phyloP scores from a whole-genome alignment of 35 echinoderm and acorn worm species.

The Amphiura filiformis region DNA sequence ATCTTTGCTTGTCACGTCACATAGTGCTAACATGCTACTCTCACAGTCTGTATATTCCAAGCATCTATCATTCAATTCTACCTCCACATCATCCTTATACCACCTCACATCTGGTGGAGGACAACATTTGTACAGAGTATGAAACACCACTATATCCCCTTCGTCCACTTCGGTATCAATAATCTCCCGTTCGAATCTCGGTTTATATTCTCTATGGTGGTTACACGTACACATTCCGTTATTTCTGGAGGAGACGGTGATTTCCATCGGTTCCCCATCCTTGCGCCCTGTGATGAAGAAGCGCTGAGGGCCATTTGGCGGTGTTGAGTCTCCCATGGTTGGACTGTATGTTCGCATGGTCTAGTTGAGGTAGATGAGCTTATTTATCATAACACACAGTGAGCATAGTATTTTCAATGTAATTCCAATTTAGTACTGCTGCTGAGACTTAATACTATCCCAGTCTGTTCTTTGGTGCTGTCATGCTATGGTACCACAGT shows the following conservation, averaged over 20 bases:
- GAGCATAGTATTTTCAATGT: too few species aligned
- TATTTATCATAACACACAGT: too few species aligned
- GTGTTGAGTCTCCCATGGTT: not conserved
- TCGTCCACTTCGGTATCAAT: constrained; percentile 80
- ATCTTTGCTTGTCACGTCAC: constrained; percentile 73
- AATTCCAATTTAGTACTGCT: too few species aligned
- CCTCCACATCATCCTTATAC: constrained; percentile 64
- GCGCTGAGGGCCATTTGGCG: not conserved
- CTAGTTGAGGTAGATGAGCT: too few species aligned
- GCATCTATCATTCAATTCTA: constrained; percentile 52
- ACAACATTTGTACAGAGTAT: constrained; percentile 71
- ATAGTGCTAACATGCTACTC: constrained; percentile 68
- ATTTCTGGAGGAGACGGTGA: constrained; percentile 58
- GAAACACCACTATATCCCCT: constrained; percentile 83
- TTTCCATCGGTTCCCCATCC: constrained; percentile 58
- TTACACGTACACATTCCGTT: constrained; percentile 25
- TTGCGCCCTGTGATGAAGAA: constrained; percentile 44
- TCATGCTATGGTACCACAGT: too few species aligned
- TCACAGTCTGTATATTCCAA: constrained; percentile 65
- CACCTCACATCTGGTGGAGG: constrained; percentile 80
- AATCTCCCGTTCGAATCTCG: constrained; percentile 77
- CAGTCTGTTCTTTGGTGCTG: too few species aligned
- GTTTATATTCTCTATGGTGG: constrained; percentile 53
- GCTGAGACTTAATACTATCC: too few species aligned
- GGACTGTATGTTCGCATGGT: not conserved